phyloP scores from a whole-genome alignment of 2,113 vertebrate species.

The Alectura lathami region DNA sequence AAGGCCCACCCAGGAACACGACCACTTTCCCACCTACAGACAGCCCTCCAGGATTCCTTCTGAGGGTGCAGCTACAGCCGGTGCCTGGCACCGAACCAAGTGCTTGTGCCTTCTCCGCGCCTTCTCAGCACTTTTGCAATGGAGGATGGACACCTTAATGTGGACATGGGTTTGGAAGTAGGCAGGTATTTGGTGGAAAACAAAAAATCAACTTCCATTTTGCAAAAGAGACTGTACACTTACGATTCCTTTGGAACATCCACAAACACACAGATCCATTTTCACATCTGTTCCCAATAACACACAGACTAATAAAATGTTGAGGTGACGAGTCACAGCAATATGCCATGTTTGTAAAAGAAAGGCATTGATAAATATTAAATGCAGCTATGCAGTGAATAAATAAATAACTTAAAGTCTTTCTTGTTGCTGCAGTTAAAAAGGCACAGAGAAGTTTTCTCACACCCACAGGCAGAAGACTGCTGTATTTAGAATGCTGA shows the following conservation, averaged over 20 bases:
- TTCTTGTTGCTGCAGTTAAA: slow-evolving; percentile 62
- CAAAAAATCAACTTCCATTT: neutral
- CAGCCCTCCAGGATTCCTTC: neutral
- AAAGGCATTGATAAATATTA: neutral
- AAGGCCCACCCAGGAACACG: neutral
- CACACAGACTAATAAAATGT: neutral
- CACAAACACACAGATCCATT: fast-evolving
- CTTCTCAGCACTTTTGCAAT: neutral
- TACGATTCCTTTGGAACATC: neutral
- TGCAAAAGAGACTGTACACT: neutral
- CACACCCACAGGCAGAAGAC: slow-evolving; percentile 67
- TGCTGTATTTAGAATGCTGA: slow-evolving; percentile 55
- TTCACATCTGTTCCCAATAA: neutral
- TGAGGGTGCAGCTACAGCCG: neutral
- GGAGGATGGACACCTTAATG: neutral
- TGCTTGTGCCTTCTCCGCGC: neutral
- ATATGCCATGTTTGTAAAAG: neutral
- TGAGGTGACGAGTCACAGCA: neutral
- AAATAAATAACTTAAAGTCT: slow-evolving; percentile 25
- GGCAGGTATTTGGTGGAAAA: neutral
- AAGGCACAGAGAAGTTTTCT: slow-evolving; percentile 67
- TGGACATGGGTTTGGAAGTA: neutral
- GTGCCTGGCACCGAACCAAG: neutral
- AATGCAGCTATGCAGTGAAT: slow-evolving; percentile 16
- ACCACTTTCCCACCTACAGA: neutral